Base-by-base conservation (phyloP, 2,888 invertebrate genomes). In the Noctua fimbriata region DNA sequence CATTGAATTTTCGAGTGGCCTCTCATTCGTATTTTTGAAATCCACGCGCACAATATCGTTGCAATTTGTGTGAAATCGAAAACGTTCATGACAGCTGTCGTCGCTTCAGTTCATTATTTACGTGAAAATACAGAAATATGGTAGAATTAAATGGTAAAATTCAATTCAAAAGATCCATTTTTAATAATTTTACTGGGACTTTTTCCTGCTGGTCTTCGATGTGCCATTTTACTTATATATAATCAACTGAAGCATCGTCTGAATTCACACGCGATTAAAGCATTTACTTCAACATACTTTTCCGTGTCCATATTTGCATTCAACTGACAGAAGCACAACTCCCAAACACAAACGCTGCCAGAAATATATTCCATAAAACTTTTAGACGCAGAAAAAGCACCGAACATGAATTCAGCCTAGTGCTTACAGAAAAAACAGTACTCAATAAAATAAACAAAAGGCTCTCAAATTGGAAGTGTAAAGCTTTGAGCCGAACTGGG, bases 391-490 rank as follows among this genome's bases (percentile, higher is more conserved):
- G 47, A 75, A 80, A 83, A 76, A 73, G 72, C 70, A 73, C 14
- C 63, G 47, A 73, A 72, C 76, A 49, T 60, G 58, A 80, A 80
- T 84, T 78, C 67, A n/a, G 49, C 63, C 58, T 87, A 84, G 84
- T 76, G 70, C 71, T 81, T 73, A 69, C 77, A 81, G 73, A 78
- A 84, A 88, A 85, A 85, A 83, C 66, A 82, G 82, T 77, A 83
- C 87, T 83, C 73, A 79, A 82, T 88, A 84, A 87, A 87, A 88
- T 85, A 81, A 85, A 89, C 82, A 85, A 89, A 85, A 83, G 78
- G 85, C 85, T 81, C 73, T 82, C 76, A 81, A 88, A 88, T 87
- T 88, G 85, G 82, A 78, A 83, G 76, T 87, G 81, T 87, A 85
- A 88, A 85, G 89, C 89, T 85, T 88, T 78, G 78, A 83, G 82